phyloP scores from a whole-genome alignment of 2,888 invertebrate genomes.

The Torymus tubicola region DNA sequence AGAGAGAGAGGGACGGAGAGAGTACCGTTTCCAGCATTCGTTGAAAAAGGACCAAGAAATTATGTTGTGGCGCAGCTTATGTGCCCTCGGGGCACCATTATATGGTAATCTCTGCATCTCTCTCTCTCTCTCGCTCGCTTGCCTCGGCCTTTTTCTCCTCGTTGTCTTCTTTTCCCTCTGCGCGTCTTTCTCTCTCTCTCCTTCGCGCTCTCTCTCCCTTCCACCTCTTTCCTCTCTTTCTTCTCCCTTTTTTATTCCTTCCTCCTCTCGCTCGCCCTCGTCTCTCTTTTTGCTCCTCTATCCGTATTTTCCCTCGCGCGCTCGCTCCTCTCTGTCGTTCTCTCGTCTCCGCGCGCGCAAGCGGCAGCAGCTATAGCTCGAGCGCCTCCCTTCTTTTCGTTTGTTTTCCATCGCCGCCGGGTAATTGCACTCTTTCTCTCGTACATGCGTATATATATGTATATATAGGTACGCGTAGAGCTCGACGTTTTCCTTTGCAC shows the following conservation, averaged over 20 bases:
- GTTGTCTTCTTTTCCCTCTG: conserved; percentile 44
- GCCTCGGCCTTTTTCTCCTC: conserved; percentile 51
- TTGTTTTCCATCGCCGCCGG: conserved; percentile 73
- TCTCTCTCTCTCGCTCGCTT: conserved; percentile 60
- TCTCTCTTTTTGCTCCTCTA: conserved; percentile 43
- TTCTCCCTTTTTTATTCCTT: conserved; percentile 2
- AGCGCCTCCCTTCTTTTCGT: conserved; percentile 64
- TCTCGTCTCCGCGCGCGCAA: conserved; percentile 57
- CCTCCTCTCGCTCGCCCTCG: conserved; percentile 34
- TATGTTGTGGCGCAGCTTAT: conserved; percentile 75
- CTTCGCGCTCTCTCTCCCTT: conserved; percentile 39
- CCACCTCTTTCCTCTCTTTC: conserved; percentile 20
- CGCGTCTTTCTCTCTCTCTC: conserved; percentile 57
- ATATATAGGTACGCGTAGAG: conserved; percentile 58
- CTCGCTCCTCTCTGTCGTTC: conserved; percentile 37
- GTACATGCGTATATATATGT: conserved; percentile 42
- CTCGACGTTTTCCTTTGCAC: conserved; percentile 66
- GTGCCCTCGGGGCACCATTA: conserved; percentile 76
- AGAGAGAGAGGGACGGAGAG: conserved; percentile 58
- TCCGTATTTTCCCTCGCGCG: conserved; percentile 50
- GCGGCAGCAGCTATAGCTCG: conserved; percentile 10
- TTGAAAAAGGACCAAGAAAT: conserved; percentile 74
- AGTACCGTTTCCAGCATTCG: conserved; percentile 71
- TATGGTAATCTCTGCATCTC: conserved; percentile 75
- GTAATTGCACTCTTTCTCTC: conserved; percentile 72